A percentile compares a stretch with the other conserved stretches of the same genome.
These are phyloP conservation scores for Heliothis subflexa DNA, from an alignment of 1,140 invertebrate species.

Conservation along the genomic window DNA sequence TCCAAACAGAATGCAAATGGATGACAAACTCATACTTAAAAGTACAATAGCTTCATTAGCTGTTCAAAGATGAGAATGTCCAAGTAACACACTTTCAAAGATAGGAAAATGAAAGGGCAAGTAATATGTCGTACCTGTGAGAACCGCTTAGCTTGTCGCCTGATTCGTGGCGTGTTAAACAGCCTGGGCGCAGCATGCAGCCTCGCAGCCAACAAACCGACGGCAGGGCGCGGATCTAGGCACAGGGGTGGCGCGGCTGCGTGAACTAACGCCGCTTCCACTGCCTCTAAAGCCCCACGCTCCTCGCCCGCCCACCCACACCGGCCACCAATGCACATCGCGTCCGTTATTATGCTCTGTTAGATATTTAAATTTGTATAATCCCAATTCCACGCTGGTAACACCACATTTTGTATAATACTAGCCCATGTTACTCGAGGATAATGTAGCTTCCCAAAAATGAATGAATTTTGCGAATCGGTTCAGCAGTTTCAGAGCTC, in stretches of 20 bases:
- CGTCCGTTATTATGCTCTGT: constrained; percentile 92
- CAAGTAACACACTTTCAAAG: not conserved
- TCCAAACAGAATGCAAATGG: too few species aligned
- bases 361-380: not conserved
- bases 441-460: too few species aligned
- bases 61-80: not conserved
- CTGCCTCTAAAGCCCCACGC: constrained; percentile 90
- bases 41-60: too few species aligned
- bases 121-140: constrained; percentile 87
- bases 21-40: not conserved
- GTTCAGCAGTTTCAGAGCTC: too few species aligned
- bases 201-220: constrained; percentile 91
- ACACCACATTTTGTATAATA: too few species aligned
- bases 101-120: too few species aligned
- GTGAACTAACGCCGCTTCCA: constrained; percentile 94
- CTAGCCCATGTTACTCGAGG: too few species aligned
- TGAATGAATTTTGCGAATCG: too few species aligned
- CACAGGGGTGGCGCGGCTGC: constrained; percentile 94
- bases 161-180: constrained; percentile 91
- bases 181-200: constrained; percentile 91
- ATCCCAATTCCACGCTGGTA: too few species aligned
- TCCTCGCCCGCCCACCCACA: constrained; percentile 93
- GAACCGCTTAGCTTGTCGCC: constrained; percentile 91
- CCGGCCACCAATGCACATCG: constrained; percentile 89
- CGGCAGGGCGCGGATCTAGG: constrained; percentile 93